These are phyloP conservation scores for Erinaceus europaeus DNA, from an alignment of 2,113 vertebrate species.

Conservation along the genomic window DNA sequence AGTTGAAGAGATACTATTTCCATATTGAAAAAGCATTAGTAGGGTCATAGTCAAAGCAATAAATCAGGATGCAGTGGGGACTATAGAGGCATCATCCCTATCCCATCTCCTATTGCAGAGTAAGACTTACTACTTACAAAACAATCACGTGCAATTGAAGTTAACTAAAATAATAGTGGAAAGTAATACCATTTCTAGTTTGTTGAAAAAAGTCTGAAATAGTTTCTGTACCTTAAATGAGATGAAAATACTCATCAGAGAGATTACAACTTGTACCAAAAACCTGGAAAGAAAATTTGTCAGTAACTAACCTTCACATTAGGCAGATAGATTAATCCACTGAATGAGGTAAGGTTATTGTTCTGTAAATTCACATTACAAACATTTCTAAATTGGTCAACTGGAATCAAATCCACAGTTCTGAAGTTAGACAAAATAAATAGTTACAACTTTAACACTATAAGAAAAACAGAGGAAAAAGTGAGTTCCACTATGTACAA, in stretches of 20 bases:
- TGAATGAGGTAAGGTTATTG: constrained; percentile 89
- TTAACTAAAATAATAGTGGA: not conserved
- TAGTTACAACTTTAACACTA: constrained; percentile 22
- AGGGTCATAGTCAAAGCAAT: not conserved
- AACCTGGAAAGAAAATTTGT: not conserved
- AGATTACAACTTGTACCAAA: not conserved
- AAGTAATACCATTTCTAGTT: not conserved
- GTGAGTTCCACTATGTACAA: not conserved
- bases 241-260: not conserved
- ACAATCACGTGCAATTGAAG: not conserved
- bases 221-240: constrained; percentile 11
- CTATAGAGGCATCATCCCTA: not conserved
- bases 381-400: constrained; percentile 83
- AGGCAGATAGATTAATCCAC: constrained; percentile 87
- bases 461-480: not conserved
- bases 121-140: not conserved
- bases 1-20: not conserved
- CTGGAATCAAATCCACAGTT: constrained; percentile 83
- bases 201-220: constrained; percentile 46
- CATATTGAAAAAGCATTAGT: not conserved
- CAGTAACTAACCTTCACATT: constrained; percentile 82
- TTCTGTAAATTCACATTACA: constrained; percentile 86
- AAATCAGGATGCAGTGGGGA: not conserved
- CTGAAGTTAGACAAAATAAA: constrained; percentile 72
- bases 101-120: not conserved